Conservation (phyloP, 2,113 vertebrate species). For the Corythaeola cristata region DNA sequence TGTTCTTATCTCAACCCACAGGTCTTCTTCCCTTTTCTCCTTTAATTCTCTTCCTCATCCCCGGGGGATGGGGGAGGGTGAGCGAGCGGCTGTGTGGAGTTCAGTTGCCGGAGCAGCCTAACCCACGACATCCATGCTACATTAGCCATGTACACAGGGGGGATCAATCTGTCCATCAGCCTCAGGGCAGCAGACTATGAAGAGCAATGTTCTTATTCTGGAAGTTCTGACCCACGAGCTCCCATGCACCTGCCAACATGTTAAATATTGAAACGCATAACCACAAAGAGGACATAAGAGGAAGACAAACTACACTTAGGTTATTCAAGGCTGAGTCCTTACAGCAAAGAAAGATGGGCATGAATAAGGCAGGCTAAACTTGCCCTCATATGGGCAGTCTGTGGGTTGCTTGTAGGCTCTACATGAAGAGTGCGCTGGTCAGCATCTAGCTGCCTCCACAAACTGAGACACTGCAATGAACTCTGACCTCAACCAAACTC, state of each 20-base stretch:
- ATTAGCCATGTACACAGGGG: not conserved
- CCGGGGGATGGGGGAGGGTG: no score
- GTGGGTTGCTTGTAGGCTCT: not conserved
- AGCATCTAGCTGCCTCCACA: not conserved
- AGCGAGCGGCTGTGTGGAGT: no score
- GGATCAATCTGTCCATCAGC: not conserved
- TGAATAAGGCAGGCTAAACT: not conserved
- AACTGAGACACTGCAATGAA: not conserved
- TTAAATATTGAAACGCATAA: not conserved
- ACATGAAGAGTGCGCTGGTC: rapidly evolving
- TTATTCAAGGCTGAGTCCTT: not conserved
- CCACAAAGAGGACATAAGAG: not conserved
- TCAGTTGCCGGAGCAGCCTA: no score
- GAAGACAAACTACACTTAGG: not conserved
- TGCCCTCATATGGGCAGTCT: not conserved
- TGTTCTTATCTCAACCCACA: no score
- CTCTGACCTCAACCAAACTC: not conserved
- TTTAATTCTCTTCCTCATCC: no score
- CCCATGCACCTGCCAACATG: not conserved
- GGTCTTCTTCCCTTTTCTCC: no score
- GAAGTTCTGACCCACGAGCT: not conserved
- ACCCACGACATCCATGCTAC: not conserved
- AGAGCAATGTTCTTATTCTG: not conserved
- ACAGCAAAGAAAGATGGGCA: not conserved
- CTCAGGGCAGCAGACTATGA: not conserved